Evolutionary conservation across 2,888 invertebrate species (phyloP), one percentile per base, ranked within the genome.

Genomic region (Myathropa florea): DNA sequence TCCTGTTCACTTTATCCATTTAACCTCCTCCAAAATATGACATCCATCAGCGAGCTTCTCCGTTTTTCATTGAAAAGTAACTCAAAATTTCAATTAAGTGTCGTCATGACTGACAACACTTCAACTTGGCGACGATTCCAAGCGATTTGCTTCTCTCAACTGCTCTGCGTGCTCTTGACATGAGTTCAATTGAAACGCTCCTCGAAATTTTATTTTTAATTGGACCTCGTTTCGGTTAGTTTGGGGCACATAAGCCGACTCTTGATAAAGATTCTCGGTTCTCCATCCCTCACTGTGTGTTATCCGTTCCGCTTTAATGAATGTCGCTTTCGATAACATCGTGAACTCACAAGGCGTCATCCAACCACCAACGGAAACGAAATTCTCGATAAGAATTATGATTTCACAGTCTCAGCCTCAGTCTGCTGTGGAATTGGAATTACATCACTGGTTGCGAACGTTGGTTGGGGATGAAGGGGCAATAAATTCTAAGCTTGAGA

Each of bases 271-370:
- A 23, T 68, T 55, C n/a, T 7, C 30, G 21, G 7, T 18, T 9
- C 18, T 53, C 7, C 63, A 33, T 71, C 21, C 71, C 39, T 10
- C 24, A 53, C 57, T 39, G 64, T 23, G 46, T 46, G 30, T 63
- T 78, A 78, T 78, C 77, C 77, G 68, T 4, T 63, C 26, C 12
- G 24, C 28, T 21, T 61, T 12, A 71, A 64, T 59, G 23, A 78
- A 30, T 64, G 63, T 78, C 71, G 71, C 10, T 18, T 46, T 71
- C 53, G 78, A 78, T 78, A 78, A 64, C 64, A 71, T 55, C n/a
- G 30, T 78, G 78, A 78, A 78, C 77, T 63, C 61, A 55, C 12
- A 55, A 30, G 55, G 10, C 39, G 18, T 39, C 14, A 18, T 23
- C 63, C 18, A 46, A 46, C 28, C 46, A 55, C 9, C 68, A 70